Evolutionary conservation across 2,888 invertebrate genomes (phyloP), one percentile per base, ranked within the genome.

Genomic region (Mesoligia furuncula): DNA sequence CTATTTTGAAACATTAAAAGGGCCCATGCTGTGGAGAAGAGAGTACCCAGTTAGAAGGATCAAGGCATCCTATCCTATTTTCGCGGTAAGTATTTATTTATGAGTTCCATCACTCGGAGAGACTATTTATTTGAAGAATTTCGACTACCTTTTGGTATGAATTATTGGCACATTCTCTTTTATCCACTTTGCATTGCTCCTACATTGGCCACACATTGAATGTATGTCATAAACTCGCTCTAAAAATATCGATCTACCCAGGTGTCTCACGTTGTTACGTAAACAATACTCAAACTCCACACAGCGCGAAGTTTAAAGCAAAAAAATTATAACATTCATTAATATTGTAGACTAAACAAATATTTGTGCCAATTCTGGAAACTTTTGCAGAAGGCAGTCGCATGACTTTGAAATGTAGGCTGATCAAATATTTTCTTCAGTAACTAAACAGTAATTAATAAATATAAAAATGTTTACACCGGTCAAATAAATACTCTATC

Each of bases 301-400:
- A 36, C 39, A 31, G 2, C 20, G 45, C 36, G 27, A 48, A 66
- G 42, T 62, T 61, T 74, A 39, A 66, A 70, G 59, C 54, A 67
- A 79, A 70, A 70, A 67, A 31, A 67, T 17, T 24, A 68, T 39
- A 24, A 67, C 62, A 59, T 57, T 24, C 62, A 59, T 57, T 24
- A 66, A 74, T 67, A 74, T 36, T 57, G 20, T 39, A 80, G 31
- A 61, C 17, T 67, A 42, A 57, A 79, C 36, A 51, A 78, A 64
- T 68, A 79, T 70, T 77, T 45, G 77, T 36, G n/a, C 24, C 42
- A 45, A 45, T 59, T 66, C 65, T 66, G 66, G 51, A 80, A 79
- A 66, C 27, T 61, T 70, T 15, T 39, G 54, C 69, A 76, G 36
- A 31, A 27, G 24, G 17, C 65, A 76, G 76, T 51, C 76, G 8